These are phyloP conservation scores for Microcebus griseorufus DNA, from an alignment of 2,113 vertebrate genomes.

Conservation along the genomic window DNA sequence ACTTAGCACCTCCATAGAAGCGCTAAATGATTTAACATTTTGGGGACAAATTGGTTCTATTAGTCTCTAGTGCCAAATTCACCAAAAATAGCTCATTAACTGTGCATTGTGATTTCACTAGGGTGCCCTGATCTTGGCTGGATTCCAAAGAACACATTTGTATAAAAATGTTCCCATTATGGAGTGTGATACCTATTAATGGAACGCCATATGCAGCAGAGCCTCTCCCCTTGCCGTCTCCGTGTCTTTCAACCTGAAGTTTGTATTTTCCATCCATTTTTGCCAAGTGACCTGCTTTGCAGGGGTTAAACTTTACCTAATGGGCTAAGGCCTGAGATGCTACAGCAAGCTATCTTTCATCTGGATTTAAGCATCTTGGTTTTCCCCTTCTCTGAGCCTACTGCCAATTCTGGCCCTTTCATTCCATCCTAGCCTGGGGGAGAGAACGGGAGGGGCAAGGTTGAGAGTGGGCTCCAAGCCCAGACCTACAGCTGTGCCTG, in stretches of 20 bases:
- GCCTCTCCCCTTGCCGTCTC: slow-evolving; percentile 49
- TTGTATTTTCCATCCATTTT: slow-evolving; percentile 73
- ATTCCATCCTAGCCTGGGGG: slow-evolving; percentile 67
- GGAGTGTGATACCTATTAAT: slow-evolving; percentile 85
- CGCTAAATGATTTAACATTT: slow-evolving; percentile 87
- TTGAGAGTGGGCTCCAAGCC: slow-evolving; percentile 43
- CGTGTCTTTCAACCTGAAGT: slow-evolving; percentile 68
- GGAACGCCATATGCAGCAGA: slow-evolving; percentile 81
- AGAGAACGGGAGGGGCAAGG: slow-evolving; percentile 26
- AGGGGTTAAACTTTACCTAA: slow-evolving; percentile 85
- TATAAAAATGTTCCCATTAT: slow-evolving; percentile 85
- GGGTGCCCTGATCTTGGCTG: slow-evolving; percentile 84
- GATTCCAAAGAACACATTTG: slow-evolving; percentile 84
- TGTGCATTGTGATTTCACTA: slow-evolving; percentile 83
- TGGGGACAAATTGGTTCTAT: slow-evolving; percentile 84
- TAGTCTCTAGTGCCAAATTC: slow-evolving; percentile 84
- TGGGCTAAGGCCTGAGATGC: slow-evolving; percentile 78
- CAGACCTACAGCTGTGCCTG: slow-evolving; percentile 74
- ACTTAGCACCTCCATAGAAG: slow-evolving; percentile 86
- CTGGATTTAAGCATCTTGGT: slow-evolving; percentile 69
- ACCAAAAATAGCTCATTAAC: slow-evolving; percentile 86
- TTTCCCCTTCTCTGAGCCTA: slow-evolving; percentile 66
- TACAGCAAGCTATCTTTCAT: slow-evolving; percentile 76
- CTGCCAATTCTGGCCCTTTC: slow-evolving; percentile 66
- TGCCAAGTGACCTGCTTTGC: slow-evolving; percentile 77